Evolutionary conservation across 2,888 invertebrate species (phyloP), one percentile per base, ranked within the genome.

Genomic region (Eumerus sabulonum): DNA sequence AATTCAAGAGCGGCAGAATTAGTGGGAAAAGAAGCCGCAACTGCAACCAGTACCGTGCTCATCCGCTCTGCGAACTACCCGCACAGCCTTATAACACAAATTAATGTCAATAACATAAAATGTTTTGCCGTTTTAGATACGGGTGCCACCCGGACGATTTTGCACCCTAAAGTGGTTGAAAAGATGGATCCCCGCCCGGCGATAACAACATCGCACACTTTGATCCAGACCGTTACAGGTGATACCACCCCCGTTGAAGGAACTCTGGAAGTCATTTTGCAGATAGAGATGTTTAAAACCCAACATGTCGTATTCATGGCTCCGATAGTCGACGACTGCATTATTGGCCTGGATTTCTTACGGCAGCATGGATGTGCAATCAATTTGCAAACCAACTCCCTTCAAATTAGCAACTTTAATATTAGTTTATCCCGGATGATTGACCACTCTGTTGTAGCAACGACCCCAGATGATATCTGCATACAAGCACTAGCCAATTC

Each of bases 241-340:
- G n/a, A 40, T 40, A 40, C n/a, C 40, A n/a, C 11, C 40, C 40
- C 40, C n/a, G 40, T 40, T 40, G 40, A 40, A 40, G 40, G 40
- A 40, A 40, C n/a, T 40, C 40, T 40, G 3, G 11, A 40, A 11
- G 11, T 40, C 12, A 40, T 2, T 40, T 40, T 40, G 40, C 12
- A 40, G 40, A 40, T 40, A 40, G n/a, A n/a, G 40, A 40, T 40
- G n/a, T 40, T 40, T 40, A 40, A 40, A 40, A 40, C 40, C 5
- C 40, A 40, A n/a, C 27, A 27, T 27, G 27, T 27, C 27, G 40
- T 17, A 7, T 27, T 27, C 27, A 27, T 40, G 40, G 40, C 40
- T 40, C 40, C 40, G n/a, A 40, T 40, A n/a, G 40, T n/a, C 11
- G 40, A 40, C 40, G 40, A 40, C 40, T 45, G 45, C n/a, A 40